phyloP scores from a whole-genome alignment of 1,140 invertebrate species.

The Papilio polyxenes region DNA sequence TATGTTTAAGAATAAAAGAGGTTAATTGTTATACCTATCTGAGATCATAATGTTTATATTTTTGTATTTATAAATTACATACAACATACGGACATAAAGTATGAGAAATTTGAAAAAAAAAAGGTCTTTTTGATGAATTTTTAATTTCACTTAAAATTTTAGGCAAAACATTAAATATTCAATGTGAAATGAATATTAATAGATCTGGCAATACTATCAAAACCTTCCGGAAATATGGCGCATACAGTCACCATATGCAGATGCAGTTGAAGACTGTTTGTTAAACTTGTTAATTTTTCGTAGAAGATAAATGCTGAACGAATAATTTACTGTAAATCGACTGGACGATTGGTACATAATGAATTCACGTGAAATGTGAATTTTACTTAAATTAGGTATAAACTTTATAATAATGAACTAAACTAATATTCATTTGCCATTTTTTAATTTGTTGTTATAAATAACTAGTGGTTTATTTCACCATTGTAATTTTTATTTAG shows the following conservation, averaged over 20 bases:
- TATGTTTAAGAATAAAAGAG: no score
- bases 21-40: not conserved
- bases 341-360: slow-evolving; percentile 55
- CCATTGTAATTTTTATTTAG: slow-evolving; percentile 42
- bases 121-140: not conserved
- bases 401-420: slow-evolving; percentile 49
- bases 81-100: not conserved
- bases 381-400: slow-evolving; percentile 74
- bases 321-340: slow-evolving; percentile 54
- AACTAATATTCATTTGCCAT: slow-evolving; percentile 50
- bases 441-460: slow-evolving; percentile 54
- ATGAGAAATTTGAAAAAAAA: not conserved
- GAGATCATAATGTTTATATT: not conserved
- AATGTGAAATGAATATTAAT: slow-evolving; percentile 35
- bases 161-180: not conserved
- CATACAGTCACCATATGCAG: slow-evolving; percentile 75
- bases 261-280: slow-evolving; percentile 74
- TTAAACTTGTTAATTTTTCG: slow-evolving; percentile 72
- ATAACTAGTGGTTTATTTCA: slow-evolving; percentile 53
- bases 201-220: slow-evolving; percentile 47
- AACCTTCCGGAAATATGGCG: slow-evolving; percentile 73
- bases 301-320: slow-evolving; percentile 67
- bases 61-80: not conserved
- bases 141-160: not conserved
- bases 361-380: slow-evolving; percentile 72